phyloP scores from a whole-genome alignment of 1,140 invertebrate species.

The Phthorimaea operculella region DNA sequence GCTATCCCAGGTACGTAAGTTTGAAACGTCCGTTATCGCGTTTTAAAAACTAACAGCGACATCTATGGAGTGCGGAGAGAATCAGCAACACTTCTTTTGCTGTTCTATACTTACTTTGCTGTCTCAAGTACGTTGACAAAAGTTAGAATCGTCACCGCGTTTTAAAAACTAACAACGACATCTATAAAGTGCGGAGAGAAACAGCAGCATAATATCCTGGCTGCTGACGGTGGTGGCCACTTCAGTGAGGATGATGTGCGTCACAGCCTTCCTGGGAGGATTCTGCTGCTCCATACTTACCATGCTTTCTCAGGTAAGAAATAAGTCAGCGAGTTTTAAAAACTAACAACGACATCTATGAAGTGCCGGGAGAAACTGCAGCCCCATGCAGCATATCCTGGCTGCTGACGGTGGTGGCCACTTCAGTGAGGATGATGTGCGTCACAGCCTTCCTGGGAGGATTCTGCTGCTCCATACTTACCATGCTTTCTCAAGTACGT shows the following conservation, averaged over 20 bases:
- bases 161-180: no score
- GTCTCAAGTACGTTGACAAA: no score
- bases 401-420: constrained; percentile 82
- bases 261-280: constrained; percentile 83
- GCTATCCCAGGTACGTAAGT: constrained; percentile 74
- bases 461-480: constrained; percentile 84
- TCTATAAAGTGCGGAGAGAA: no score
- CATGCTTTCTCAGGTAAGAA: constrained; percentile 78
- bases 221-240: constrained; percentile 80
- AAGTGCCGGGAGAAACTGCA: no score
- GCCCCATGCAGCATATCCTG: constrained; percentile 81
- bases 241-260: constrained; percentile 82
- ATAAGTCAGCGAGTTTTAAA: no score
- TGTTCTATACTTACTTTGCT: no score
- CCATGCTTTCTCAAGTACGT: constrained; percentile 80
- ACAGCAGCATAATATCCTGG: constrained; percentile 83
- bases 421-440: constrained; percentile 81
- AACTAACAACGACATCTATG: no score
- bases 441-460: constrained; percentile 84
- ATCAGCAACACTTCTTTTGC: no score
- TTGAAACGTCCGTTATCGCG: no score
- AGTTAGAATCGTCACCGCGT: no score
- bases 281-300: constrained; percentile 86
- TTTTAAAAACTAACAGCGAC: no score
- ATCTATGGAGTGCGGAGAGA: no score